Conservation (phyloP, 2,797 vertebrate species). For the Thripadectes ignobilis region DNA sequence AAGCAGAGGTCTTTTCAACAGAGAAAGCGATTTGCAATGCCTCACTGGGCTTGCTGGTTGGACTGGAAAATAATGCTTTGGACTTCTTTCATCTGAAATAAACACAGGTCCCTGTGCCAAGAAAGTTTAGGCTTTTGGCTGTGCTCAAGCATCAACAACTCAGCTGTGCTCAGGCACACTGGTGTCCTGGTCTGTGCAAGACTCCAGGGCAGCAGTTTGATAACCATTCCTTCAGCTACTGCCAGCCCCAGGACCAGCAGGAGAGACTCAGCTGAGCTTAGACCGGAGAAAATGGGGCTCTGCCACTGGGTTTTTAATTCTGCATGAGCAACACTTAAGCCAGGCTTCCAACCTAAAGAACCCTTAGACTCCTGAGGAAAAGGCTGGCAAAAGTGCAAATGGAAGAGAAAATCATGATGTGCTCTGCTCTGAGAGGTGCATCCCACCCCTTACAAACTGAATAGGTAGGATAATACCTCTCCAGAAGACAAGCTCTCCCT, state of each 20-base stretch:
- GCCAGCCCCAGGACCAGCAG: fast-evolving
- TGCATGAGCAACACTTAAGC: neutral
- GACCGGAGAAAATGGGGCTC: neutral
- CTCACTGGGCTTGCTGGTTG: constrained; percentile 32
- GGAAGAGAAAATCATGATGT: neutral
- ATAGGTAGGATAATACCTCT: neutral
- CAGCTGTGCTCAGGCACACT: neutral
- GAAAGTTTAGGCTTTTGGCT: constrained; percentile 23
- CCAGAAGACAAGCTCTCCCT: neutral
- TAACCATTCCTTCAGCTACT: neutral
- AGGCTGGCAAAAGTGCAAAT: neutral
- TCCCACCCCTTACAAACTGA: fast-evolving
- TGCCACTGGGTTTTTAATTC: neutral
- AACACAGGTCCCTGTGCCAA: constrained; percentile 32
- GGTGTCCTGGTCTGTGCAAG: neutral
- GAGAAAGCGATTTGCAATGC: constrained; percentile 41
- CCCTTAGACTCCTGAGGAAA: neutral
- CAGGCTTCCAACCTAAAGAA: neutral
- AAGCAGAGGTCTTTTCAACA: constrained; percentile 45
- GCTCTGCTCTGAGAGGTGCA: neutral
- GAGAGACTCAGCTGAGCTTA: neutral
- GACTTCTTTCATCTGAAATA: constrained; percentile 54
- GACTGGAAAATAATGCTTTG: constrained; percentile 60
- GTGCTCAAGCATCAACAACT: neutral
- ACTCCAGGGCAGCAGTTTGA: neutral